Evolutionary conservation across 2,113 vertebrate genomes (phyloP), one percentile per base, ranked within the genome.

Genomic region (Sapajus apella): DNA sequence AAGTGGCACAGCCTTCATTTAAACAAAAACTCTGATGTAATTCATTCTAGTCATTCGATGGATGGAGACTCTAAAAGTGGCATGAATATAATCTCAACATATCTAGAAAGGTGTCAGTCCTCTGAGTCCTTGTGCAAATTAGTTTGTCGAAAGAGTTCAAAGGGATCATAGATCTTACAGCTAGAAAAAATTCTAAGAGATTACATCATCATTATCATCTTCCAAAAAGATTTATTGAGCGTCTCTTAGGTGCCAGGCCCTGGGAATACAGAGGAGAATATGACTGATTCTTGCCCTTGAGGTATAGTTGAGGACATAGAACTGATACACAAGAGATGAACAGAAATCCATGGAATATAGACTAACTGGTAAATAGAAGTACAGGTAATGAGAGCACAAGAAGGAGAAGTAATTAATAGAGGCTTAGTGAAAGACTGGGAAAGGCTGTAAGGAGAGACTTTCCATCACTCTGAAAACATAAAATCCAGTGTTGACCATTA

Each of bases 101-200:
- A 85, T 91, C 93, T 91, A 91, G 77, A 79, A 91, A 97, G 92
- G 86, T 97, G 52, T 89, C 94, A 93, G 52, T 56, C 86, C 40
- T 95, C 86, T 93, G 96, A 97, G 91, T 97, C 82, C 95, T 88
- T 73, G 66, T 61, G 35, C 32, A 86, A 95, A 82, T 61, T 83
- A 70, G 66, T 96, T 96, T 92, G 70, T 91, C 2, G 3, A 73
- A 80, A 88, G 90, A 96, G 66, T 92, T 86, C 76, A 88, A 86
- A 95, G 82, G 61, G 92, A 92, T 79, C 72, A 45, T 84, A 86
- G 87, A 82, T 83, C 73, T 95, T 88, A 45, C 18, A 89, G 66
- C 40, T 96, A 86, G 70, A 95, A 94, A 75, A 61, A 37, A 94
- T 23, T 37, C 30, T 66, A 55, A 55, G 80, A 84, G 64, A 96